Percentiles rank a stretch among this genome's conserved stretches.
Evolutionary conservation across 2,113 vertebrate genomes (phyloP).

Genomic region (Ivindomyrus marchei): DNA sequence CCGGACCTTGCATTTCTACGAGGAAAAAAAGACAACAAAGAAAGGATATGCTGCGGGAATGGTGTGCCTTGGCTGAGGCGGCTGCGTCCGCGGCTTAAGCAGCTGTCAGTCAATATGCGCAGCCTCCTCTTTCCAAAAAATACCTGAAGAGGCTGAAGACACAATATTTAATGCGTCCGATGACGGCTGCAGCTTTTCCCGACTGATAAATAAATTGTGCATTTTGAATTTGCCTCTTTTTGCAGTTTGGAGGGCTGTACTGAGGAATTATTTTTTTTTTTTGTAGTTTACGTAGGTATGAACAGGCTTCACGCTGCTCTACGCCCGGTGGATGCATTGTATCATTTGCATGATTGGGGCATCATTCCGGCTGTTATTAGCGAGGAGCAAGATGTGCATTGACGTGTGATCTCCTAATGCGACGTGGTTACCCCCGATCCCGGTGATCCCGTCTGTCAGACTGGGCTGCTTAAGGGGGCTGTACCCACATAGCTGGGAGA

Average conservation of each 20-base stretch:
- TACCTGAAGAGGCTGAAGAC: background rate
- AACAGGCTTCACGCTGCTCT: background rate
- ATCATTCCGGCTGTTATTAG: background rate
- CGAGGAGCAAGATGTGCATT: background rate
- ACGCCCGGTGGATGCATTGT: background rate
- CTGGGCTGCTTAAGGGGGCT: background rate
- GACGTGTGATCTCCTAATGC: background rate
- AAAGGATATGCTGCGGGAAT: background rate
- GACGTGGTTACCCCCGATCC: background rate
- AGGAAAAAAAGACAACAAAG: background rate
- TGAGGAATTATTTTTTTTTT: background rate
- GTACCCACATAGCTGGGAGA: background rate
- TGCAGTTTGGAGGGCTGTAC: background rate
- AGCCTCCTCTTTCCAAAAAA: background rate
- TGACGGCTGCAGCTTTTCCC: background rate
- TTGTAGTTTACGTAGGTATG: background rate
- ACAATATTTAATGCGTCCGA: background rate
- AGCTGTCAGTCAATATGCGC: constrained; percentile 10
- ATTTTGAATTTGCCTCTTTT: background rate
- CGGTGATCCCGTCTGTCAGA: background rate
- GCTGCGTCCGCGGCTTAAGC: background rate
- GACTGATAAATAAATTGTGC: background rate
- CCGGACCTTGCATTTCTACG: background rate
- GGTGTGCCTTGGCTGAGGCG: background rate
- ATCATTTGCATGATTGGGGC: background rate